These are phyloP conservation scores for Pyrochroa serraticornis DNA, from an alignment of 2,888 invertebrate species.

Conservation along the genomic window DNA sequence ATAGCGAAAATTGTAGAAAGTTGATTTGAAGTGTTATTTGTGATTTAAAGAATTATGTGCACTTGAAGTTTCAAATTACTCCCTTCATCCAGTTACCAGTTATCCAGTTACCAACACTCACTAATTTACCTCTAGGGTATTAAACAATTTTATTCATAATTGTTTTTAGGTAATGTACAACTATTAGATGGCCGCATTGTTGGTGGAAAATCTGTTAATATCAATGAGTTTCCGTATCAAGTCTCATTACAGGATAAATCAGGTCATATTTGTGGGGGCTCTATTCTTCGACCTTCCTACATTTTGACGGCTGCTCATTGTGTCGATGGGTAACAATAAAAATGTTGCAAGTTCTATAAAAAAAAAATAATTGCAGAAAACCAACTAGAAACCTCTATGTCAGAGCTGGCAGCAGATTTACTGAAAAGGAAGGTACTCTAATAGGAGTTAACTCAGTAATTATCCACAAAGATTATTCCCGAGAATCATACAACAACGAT, in stretches of 20 bases:
- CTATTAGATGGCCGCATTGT: slow-evolving; percentile 34
- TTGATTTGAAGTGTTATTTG: too few species aligned
- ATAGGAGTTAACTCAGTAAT: slow-evolving; percentile 16
- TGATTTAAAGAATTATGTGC: too few species aligned
- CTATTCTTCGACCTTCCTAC: slow-evolving; percentile 43
- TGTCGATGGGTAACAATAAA: slow-evolving; percentile 27
- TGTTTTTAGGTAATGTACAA: too few species aligned
- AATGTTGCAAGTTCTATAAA: not conserved
- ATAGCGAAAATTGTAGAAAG: too few species aligned
- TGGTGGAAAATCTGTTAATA: slow-evolving; percentile 59
- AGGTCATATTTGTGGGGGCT: slow-evolving; percentile 63
- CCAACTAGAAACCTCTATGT: slow-evolving; percentile 14
- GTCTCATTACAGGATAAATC: slow-evolving; percentile 60
- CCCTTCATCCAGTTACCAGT: too few species aligned
- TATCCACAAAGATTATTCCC: slow-evolving; percentile 24
- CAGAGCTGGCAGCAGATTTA: slow-evolving; percentile 25
- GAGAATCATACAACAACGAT: slow-evolving; percentile 33
- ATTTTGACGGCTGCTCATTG: slow-evolving; percentile 44
- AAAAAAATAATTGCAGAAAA: slow-evolving; percentile 13
- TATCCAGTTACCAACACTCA: too few species aligned
- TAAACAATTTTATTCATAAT: too few species aligned
- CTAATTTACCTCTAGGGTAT: too few species aligned
- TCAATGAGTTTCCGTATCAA: slow-evolving; percentile 63
- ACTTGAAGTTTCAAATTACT: too few species aligned
- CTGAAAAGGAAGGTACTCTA: slow-evolving; percentile 13